phyloP scores from a whole-genome alignment of 2,797 vertebrate genomes.

The Peromyscus eremicus region DNA sequence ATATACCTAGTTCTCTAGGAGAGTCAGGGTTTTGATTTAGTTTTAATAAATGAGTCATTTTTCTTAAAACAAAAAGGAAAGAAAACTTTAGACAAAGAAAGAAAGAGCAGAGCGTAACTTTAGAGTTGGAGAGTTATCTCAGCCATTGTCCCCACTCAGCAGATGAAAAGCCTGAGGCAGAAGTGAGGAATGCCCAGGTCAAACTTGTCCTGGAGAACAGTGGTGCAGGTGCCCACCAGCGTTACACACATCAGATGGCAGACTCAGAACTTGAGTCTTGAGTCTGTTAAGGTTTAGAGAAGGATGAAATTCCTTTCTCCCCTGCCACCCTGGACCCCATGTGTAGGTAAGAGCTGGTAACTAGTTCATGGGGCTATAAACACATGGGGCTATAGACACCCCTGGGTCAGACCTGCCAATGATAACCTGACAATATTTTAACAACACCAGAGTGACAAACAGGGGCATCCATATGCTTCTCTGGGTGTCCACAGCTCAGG shows the following conservation, averaged over 20 bases:
- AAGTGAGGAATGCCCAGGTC: neutral
- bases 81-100: neutral
- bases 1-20: conserved; percentile 35
- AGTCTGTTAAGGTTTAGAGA: neutral
- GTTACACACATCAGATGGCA: neutral
- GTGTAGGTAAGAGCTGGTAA: neutral
- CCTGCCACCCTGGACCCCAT: neutral
- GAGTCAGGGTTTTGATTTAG: conserved; percentile 62
- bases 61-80: neutral
- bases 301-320: neutral
- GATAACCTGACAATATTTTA: neutral
- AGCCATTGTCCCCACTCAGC: conserved; percentile 1
- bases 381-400: neutral
- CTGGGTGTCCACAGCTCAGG: neutral
- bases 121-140: conserved; percentile 6
- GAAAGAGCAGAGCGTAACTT: neutral
- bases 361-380: neutral
- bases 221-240: neutral
- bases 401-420: neutral
- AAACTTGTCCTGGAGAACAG: neutral
- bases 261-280: neutral
- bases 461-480: neutral
- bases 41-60: conserved; percentile 66
- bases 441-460: neutral
- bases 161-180: neutral